Evolutionary conservation across 2,113 vertebrate species (phyloP).

Genomic region (Marmota monax): DNA sequence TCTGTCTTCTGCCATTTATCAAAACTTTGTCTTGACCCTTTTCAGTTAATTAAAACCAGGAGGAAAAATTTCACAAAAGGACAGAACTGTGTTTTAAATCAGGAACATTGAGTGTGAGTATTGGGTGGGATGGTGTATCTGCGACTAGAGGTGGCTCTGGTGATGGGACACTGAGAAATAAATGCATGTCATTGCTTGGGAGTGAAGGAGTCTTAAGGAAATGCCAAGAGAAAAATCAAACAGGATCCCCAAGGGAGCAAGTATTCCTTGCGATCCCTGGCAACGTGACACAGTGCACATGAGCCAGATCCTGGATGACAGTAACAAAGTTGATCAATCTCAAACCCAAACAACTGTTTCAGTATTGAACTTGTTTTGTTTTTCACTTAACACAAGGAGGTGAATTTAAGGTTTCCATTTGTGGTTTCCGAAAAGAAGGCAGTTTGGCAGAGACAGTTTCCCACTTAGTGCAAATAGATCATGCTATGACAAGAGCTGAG

Average conservation of each 20-base stretch:
- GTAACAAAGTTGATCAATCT: neutral
- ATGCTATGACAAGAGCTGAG: neutral
- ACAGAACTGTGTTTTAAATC: conserved; percentile 1
- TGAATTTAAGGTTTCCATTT: conserved; percentile 58
- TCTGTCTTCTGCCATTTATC: conserved; percentile 75
- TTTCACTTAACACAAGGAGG: conserved; percentile 18
- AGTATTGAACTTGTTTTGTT: conserved; percentile 61
- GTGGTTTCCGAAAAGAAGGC: conserved; percentile 61
- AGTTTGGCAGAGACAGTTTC: neutral
- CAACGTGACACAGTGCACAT: neutral
- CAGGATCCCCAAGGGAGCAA: neutral
- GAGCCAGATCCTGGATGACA: conserved; percentile 33
- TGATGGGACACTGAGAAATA: conserved; percentile 9
- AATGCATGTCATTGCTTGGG: too few species aligned
- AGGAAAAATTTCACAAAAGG: conserved; percentile 47
- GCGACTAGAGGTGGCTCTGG: neutral
- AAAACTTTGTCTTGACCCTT: conserved; percentile 65
- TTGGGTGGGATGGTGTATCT: neutral
- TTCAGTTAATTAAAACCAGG: conserved; percentile 73
- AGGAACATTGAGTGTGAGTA: neutral
- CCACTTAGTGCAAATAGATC: conserved; percentile 14
- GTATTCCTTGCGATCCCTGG: neutral
- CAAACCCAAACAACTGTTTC: conserved; percentile 2
- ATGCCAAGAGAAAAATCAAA: neutral
- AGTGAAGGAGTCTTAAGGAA: conserved; percentile 19